Evolutionary conservation across 2,113 vertebrate genomes (phyloP).

Genomic region (Sarotherodon lohbergeri): DNA sequence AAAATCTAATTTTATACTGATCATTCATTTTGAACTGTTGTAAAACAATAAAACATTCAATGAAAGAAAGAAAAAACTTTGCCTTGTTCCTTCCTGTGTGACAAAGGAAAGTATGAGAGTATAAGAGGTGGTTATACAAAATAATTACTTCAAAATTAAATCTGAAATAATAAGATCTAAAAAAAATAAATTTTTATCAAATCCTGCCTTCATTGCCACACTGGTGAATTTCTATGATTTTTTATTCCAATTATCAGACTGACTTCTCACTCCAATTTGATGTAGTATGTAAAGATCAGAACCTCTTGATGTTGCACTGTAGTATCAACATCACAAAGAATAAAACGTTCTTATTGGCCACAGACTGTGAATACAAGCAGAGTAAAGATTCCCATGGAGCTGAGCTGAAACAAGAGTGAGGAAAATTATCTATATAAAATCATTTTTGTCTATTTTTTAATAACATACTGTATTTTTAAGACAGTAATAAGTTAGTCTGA

Average conservation of each 20-base stretch:
- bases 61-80: background rate
- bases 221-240: background rate
- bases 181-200: rapidly evolving
- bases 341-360: background rate
- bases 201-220: background rate
- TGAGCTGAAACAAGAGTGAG: background rate
- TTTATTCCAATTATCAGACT: background rate
- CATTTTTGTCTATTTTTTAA: background rate
- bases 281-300: background rate
- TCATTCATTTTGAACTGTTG: background rate
- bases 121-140: background rate
- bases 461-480: background rate
- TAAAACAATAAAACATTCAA: background rate
- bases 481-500: background rate
- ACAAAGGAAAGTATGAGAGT: background rate
- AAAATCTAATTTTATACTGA: constrained; percentile 1
- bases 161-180: background rate
- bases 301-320: background rate
- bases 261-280: background rate
- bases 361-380: background rate
- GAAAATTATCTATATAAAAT: background rate
- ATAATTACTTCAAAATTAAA: background rate
- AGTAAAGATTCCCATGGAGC: background rate
- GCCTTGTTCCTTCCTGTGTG: background rate
- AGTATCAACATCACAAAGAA: background rate